Evolutionary conservation across 2,888 invertebrate species (phyloP), one percentile per base, ranked within the genome.

Genomic region (Trachelus troglodyta): DNA sequence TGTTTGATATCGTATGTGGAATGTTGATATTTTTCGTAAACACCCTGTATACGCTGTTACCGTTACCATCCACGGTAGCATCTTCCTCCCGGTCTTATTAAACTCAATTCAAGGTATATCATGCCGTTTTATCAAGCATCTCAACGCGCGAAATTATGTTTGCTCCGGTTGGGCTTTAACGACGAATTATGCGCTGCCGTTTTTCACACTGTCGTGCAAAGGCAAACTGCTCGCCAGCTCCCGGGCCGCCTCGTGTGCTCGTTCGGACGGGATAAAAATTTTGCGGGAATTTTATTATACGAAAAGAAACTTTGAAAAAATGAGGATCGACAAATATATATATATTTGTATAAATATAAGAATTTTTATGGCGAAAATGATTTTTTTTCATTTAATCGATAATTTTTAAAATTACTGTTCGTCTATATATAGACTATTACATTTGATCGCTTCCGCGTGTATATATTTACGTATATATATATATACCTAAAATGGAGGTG

Each of bases 51-150:
- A 56, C 23, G 15, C 56, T 56, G 23, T 56, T 23, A 56, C 56
- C 56, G 56, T 56, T 56, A 23, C 0, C 56, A 23, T 56, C 9
- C 56, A 9, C 23, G 56, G 23, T 2, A 23, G 23, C 40, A 2
- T 33, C 71, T 31, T 34, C 6, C 71, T 34, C 33, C 33, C 31
- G 71, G 15, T 71, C 82, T 81, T 82, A 82, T 82, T 81, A 83
- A 80, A 82, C 73, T 78, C 81, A 82, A 83, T 82, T 79, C 80
- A 79, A 77, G 75, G 81, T 79, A 76, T 69, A 69, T 79, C 80
- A 73, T 81, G 77, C 76, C 76, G 76, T 80, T 82, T 83, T 81
- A 82, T 82, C 80, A 68, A 34, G 73, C 56, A 34, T 71, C 71
- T 31, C 71, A 34, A 12, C 71, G 71, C 31, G 71, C 34, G 71